Conservation (phyloP, 2,113 vertebrate genomes). For the Columbina picui region DNA sequence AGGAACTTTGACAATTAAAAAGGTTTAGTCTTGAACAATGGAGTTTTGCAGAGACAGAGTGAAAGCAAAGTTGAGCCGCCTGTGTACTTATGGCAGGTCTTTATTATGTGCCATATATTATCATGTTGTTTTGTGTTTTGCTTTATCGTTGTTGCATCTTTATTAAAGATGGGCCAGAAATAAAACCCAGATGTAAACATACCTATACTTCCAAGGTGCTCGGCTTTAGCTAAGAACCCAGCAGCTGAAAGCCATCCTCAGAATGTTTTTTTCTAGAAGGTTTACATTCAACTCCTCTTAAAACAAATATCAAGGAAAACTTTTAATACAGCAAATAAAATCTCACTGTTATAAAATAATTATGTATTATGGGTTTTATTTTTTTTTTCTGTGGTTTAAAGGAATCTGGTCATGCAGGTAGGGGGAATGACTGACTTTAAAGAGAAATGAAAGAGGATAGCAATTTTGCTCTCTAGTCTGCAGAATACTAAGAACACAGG, state of each 20-base stretch:
- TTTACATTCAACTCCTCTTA: background rate
- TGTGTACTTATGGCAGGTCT: constrained; percentile 45
- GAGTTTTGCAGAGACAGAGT: constrained; percentile 55
- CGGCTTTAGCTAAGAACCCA: background rate
- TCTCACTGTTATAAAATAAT: constrained; percentile 25
- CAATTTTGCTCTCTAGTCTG: constrained; percentile 29
- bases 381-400: background rate
- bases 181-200: constrained; percentile 67
- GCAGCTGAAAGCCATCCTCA: constrained; percentile 54
- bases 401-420: background rate
- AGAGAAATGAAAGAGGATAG: background rate
- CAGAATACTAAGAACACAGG: background rate
- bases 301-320: background rate
- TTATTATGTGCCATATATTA: constrained; percentile 60
- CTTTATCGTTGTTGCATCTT: constrained; percentile 54
- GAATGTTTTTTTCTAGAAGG: background rate
- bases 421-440: constrained; percentile 15
- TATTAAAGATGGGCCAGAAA: constrained; percentile 63
- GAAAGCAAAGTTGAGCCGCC: constrained; percentile 58
- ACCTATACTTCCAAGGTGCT: constrained; percentile 50
- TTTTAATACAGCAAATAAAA: constrained; percentile 28
- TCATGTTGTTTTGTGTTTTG: constrained; percentile 54
- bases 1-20: constrained; percentile 58
- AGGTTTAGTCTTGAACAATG: constrained; percentile 37
- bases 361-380: background rate